These are phyloP conservation scores for Paradoxurus hermaphroditus DNA, from an alignment of 2,113 vertebrate genomes.

Conservation along the genomic window DNA sequence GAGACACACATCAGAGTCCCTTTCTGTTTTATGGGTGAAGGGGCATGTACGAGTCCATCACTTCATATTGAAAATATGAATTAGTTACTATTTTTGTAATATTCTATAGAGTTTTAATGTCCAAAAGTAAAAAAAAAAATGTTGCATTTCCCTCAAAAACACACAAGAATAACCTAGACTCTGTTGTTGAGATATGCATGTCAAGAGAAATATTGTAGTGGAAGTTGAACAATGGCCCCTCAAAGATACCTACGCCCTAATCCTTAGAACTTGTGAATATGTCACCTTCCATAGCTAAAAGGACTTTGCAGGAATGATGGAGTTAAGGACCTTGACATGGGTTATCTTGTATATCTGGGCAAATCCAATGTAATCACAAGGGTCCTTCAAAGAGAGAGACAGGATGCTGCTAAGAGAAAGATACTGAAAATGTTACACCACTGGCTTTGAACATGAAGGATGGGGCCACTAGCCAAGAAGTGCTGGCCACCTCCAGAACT, in stretches of 20 bases:
- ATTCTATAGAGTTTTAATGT: background rate
- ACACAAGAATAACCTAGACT: background rate
- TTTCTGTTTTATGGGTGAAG: background rate
- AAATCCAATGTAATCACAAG: background rate
- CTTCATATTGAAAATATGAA: background rate
- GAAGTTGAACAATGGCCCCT: background rate
- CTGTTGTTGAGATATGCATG: background rate
- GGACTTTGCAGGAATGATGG: background rate
- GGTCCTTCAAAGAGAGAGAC: background rate
- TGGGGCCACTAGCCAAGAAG: background rate
- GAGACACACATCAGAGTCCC: background rate
- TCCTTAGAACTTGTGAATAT: background rate
- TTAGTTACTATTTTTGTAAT: background rate
- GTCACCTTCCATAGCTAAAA: background rate
- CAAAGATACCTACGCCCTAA: background rate
- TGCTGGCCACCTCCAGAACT: background rate
- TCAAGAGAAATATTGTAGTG: background rate
- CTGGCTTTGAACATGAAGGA: background rate
- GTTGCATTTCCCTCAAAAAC: background rate
- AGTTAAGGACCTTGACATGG: background rate
- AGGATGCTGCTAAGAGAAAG: background rate
- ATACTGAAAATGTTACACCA: background rate
- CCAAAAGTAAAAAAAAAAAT: background rate
- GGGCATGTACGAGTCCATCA: background rate
- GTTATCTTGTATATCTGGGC: background rate